phyloP scores from a whole-genome alignment of 2,888 invertebrate genomes.

The Microctonus aethiopoides region DNA sequence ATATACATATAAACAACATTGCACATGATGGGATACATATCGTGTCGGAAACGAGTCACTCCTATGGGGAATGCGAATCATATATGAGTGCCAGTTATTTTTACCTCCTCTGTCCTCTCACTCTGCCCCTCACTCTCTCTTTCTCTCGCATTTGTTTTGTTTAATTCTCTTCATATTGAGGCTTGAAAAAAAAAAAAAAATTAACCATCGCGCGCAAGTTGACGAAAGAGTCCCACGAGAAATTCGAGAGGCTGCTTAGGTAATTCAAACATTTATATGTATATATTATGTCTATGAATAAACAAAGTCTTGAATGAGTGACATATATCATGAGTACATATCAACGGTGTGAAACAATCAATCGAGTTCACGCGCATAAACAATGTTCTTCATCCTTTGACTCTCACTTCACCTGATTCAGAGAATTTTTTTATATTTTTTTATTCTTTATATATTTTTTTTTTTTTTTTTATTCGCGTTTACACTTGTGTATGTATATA shows the following conservation, averaged over 20 bases:
- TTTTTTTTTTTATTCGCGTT: background rate
- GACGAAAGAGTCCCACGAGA: constrained; percentile 22
- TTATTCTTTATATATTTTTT: background rate
- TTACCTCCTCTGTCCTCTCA: constrained; percentile 1
- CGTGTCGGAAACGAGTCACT: constrained; percentile 14
- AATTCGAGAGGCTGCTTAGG: constrained; percentile 13
- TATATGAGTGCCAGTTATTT: constrained; percentile 30
- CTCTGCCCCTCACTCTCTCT: constrained; percentile 19
- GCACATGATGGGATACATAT: background rate
- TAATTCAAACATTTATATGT: background rate
- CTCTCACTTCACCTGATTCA: constrained; percentile 16
- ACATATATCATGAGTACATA: background rate
- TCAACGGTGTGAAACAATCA: constrained; percentile 42
- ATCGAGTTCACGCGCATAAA: constrained; percentile 49
- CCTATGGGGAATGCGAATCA: constrained; percentile 22
- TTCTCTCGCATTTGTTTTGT: constrained; percentile 1
- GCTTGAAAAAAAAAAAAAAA: constrained; percentile 23
- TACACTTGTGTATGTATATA: constrained; percentile 1
- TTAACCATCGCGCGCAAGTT: constrained; percentile 18
- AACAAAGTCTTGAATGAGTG: background rate
- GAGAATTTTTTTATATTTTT: background rate
- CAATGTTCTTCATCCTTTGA: constrained; percentile 44
- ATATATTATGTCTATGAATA: constrained; percentile 5
- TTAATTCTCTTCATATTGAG: constrained; percentile 19
- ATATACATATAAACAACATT: background rate